Conservation (phyloP, 2,888 invertebrate genomes). For the Leptinotarsa haldemani region DNA sequence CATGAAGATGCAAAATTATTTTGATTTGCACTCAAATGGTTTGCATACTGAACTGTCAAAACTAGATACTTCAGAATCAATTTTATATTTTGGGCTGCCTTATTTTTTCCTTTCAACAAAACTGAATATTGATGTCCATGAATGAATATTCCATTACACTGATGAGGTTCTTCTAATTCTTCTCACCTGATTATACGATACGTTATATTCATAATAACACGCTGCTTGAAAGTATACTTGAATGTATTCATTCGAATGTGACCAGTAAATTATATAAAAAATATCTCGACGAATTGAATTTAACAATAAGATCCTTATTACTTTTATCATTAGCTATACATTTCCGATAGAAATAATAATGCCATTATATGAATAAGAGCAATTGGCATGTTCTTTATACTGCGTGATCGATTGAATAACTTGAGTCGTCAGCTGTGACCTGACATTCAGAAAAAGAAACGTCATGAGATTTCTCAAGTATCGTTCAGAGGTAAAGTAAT, state of each 20-base stretch:
- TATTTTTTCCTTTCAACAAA: too few relatives aligned
- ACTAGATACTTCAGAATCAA: too few relatives aligned
- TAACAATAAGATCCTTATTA: constrained; percentile 43
- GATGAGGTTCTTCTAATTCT: too few relatives aligned
- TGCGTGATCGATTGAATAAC: constrained; percentile 33
- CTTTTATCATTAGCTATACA: constrained; percentile 41
- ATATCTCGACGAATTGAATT: constrained; percentile 34
- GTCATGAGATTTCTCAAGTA: constrained; percentile 31
- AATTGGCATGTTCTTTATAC: constrained; percentile 18
- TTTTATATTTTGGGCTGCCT: too few relatives aligned
- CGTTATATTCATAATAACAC: neutral
- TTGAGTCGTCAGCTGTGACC: constrained; percentile 26
- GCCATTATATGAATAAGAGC: constrained; percentile 36
- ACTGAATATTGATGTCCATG: too few relatives aligned
- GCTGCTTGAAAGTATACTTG: constrained; percentile 29
- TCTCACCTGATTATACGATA: too few relatives aligned
- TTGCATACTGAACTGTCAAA: too few relatives aligned
- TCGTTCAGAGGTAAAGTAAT: constrained; percentile 25
- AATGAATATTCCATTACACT: too few relatives aligned
- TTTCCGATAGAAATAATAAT: constrained; percentile 40
- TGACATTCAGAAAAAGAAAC: constrained; percentile 26
- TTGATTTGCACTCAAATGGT: too few relatives aligned
- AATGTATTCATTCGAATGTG: constrained; percentile 38
- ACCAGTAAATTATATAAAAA: constrained; percentile 36
- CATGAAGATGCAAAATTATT: too few relatives aligned